A percentile compares a stretch with the other conserved stretches of the same genome.
Evolutionary conservation across 2,888 invertebrate genomes (phyloP).

Genomic region (Crioceris asparagi): DNA sequence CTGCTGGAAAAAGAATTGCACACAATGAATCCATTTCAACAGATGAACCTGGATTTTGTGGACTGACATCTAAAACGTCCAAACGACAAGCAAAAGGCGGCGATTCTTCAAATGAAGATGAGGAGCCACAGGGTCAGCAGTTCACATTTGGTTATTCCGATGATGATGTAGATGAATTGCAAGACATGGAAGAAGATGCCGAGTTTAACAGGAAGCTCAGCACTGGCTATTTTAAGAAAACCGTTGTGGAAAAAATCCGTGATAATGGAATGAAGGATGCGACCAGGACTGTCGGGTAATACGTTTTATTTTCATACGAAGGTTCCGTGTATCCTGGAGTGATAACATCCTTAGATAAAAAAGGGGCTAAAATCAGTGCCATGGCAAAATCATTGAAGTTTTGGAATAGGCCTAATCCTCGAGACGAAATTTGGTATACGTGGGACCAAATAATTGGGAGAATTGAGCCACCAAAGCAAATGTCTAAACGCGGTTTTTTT

Average conservation of each 20-base stretch:
- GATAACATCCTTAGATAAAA: neutral
- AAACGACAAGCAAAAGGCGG: too few relatives aligned
- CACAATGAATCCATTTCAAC: neutral
- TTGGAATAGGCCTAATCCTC: constrained; percentile 1
- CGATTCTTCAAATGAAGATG: too few relatives aligned
- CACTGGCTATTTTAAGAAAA: neutral
- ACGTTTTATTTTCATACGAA: constrained; percentile 1
- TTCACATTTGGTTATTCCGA: neutral
- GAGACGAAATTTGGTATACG: constrained; percentile 1
- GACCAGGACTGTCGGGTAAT: neutral
- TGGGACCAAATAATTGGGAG: constrained; percentile 1
- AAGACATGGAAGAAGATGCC: constrained; percentile 2
- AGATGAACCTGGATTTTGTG: neutral
- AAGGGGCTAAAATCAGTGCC: neutral
- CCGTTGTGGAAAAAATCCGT: neutral
- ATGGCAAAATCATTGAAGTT: neutral
- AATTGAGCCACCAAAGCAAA: constrained; percentile 4
- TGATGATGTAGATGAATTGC: neutral
- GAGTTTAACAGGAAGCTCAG: constrained; percentile 1
- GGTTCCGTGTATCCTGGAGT: neutral
- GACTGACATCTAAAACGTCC: neutral
- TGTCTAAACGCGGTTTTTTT: too few relatives aligned
- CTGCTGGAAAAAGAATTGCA: constrained; percentile 2
- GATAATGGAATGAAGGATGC: neutral
- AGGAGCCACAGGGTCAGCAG: too few relatives aligned